A percentile compares a stretch with the other conserved stretches of the same genome.
phyloP scores from a whole-genome alignment of 2,113 vertebrate genomes.

The Actinemys pallida region DNA sequence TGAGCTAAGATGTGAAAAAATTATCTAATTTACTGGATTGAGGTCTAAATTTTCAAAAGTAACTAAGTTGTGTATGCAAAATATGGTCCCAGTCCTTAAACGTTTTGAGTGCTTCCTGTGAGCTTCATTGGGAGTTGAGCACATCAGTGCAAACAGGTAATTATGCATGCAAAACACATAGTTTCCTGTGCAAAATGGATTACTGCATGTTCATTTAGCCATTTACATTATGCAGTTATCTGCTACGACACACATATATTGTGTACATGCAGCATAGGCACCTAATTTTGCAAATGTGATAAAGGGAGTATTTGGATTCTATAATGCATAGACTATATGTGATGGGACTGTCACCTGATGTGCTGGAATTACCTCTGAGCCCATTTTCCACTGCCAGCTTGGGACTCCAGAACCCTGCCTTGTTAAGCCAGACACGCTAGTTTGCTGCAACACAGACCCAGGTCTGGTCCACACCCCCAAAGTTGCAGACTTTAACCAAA shows the following conservation, averaged over 20 bases:
- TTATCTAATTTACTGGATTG: not conserved
- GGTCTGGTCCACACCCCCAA: too few species aligned
- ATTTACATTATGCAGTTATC: not conserved
- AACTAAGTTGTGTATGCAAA: not conserved
- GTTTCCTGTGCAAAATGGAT: not conserved
- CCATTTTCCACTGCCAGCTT: too few species aligned
- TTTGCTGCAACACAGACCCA: too few species aligned
- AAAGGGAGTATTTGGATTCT: not conserved
- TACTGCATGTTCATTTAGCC: not conserved
- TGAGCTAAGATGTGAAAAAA: too few species aligned
- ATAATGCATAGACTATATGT: not conserved
- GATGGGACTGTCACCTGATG: too few species aligned
- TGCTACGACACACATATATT: not conserved
- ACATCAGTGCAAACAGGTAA: not conserved
- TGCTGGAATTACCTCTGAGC: too few species aligned
- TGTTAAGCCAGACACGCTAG: too few species aligned
- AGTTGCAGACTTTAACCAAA: too few species aligned
- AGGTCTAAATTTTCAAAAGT: not conserved
- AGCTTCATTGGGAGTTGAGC: not conserved
- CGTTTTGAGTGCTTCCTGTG: not conserved
- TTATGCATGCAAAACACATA: not conserved
- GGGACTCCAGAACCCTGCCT: too few species aligned
- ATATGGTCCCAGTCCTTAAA: not conserved
- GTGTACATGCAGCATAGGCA: not conserved
- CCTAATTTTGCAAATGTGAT: not conserved